phyloP scores from a whole-genome alignment of 2,888 invertebrate genomes.

The Synanthedon myopaeformis region DNA sequence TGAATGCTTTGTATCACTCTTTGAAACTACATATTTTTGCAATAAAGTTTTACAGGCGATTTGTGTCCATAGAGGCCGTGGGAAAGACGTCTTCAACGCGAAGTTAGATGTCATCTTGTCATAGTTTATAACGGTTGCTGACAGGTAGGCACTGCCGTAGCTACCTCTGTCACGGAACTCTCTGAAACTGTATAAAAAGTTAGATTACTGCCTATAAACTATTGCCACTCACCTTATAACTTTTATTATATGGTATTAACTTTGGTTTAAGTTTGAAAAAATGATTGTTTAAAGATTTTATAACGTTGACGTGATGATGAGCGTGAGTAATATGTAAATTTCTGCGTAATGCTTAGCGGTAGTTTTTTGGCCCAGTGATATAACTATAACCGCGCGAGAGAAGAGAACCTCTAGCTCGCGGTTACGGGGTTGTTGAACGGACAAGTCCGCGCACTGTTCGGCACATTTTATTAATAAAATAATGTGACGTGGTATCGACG shows the following conservation, averaged over 20 bases:
- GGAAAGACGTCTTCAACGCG: slow-evolving; percentile 28
- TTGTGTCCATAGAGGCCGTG: slow-evolving; percentile 37
- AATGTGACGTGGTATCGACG: slow-evolving; percentile 59
- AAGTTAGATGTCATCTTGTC: slow-evolving; percentile 17
- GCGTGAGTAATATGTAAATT: background rate
- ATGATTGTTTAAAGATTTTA: too few relatives aligned
- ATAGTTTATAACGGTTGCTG: slow-evolving; percentile 36
- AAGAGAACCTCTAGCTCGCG: slow-evolving; percentile 38
- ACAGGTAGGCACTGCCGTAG: background rate
- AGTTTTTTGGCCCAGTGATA: slow-evolving; percentile 24
- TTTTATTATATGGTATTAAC: too few relatives aligned
- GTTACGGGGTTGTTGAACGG: slow-evolving; percentile 61
- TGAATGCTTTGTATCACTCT: too few relatives aligned
- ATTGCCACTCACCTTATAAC: too few relatives aligned
- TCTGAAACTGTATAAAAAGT: too few relatives aligned
- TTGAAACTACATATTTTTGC: too few relatives aligned
- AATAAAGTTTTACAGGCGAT: background rate
- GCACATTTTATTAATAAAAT: slow-evolving; percentile 63
- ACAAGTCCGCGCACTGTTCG: slow-evolving; percentile 36
- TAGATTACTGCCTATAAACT: too few relatives aligned
- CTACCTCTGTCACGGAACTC: background rate
- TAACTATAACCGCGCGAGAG: slow-evolving; percentile 29
- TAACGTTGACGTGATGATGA: too few relatives aligned
- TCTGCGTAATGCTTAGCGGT: slow-evolving; percentile 1
- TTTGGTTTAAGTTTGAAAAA: too few relatives aligned